These are phyloP conservation scores for Drosophila multiciliata DNA, from an alignment of 2,888 invertebrate genomes.

Conservation along the genomic window DNA sequence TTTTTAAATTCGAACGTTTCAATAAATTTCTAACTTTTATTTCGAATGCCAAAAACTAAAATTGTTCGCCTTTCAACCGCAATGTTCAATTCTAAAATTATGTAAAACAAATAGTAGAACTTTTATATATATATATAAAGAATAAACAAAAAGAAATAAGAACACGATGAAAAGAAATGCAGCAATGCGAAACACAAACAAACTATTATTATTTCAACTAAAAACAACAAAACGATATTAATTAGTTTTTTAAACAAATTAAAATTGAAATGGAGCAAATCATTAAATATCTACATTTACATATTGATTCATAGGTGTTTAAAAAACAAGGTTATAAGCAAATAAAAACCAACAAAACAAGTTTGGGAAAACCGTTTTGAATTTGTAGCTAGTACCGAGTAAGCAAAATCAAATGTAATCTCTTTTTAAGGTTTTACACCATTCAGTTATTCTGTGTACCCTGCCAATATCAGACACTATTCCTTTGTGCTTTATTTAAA, in stretches of 20 bases:
- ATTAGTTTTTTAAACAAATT: constrained; percentile 48
- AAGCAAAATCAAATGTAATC: constrained; percentile 50
- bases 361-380: constrained; percentile 30
- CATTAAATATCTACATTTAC: constrained; percentile 21
- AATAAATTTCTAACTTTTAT: constrained; percentile 30
- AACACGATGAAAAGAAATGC: constrained; percentile 27
- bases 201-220: constrained; percentile 65
- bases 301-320: constrained; percentile 48
- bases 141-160: constrained; percentile 1
- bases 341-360: constrained; percentile 23
- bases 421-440: constrained; percentile 18
- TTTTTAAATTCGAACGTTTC: constrained; percentile 35
- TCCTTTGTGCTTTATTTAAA: constrained; percentile 35
- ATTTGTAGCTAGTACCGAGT: constrained; percentile 71
- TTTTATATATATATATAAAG: constrained; percentile 29
- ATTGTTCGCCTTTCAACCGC: constrained; percentile 42
- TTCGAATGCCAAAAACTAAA: constrained; percentile 65
- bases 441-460: constrained; percentile 6
- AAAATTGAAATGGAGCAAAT: constrained; percentile 15
- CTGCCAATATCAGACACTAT: constrained; percentile 18
- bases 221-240: constrained; percentile 57
- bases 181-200: constrained; percentile 42
- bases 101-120: constrained; percentile 52
- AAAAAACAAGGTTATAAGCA: constrained; percentile 46
- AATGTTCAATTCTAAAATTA: constrained; percentile 41